phyloP scores from a whole-genome alignment of 35 echinoderm and acorn worm species.

The Ptychodera flava region DNA sequence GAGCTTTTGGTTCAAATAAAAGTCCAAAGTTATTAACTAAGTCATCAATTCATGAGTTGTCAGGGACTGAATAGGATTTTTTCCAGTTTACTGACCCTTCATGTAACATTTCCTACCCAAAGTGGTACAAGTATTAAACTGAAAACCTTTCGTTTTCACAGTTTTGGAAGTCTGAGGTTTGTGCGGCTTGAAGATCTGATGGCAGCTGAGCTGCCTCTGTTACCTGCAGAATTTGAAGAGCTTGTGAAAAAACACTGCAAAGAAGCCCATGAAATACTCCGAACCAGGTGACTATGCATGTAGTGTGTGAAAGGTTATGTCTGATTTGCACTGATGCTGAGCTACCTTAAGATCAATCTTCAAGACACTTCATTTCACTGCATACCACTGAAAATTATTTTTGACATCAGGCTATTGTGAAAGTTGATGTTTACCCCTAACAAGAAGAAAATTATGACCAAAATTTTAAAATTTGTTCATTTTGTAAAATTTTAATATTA shows the following conservation, averaged over 20 bases:
- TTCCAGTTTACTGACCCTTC: too few species aligned
- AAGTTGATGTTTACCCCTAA: neutral
- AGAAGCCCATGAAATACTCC: conserved; percentile 83
- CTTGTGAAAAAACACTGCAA: conserved; percentile 85
- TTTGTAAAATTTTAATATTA: too few species aligned
- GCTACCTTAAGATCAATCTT: neutral
- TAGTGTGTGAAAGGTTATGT: neutral
- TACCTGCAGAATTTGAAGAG: conserved; percentile 91
- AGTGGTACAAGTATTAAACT: too few species aligned
- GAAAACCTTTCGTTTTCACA: conserved; percentile 26
- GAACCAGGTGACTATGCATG: conserved; percentile 64
- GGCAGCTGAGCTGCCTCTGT: conserved; percentile 73
- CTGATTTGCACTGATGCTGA: neutral
- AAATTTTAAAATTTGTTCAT: too few species aligned
- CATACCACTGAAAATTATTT: neutral
- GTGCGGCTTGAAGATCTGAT: conserved; percentile 73
- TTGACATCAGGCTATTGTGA: neutral
- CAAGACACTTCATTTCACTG: neutral
- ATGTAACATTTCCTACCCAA: too few species aligned
- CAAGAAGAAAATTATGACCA: too few species aligned
- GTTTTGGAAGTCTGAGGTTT: conserved; percentile 72
- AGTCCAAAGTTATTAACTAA: too few species aligned
- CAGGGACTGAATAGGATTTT: too few species aligned
- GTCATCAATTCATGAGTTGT: too few species aligned
- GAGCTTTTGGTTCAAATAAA: too few species aligned